Conservation (phyloP, 1,140 invertebrate genomes). For the Globodera ellingtonae region DNA sequence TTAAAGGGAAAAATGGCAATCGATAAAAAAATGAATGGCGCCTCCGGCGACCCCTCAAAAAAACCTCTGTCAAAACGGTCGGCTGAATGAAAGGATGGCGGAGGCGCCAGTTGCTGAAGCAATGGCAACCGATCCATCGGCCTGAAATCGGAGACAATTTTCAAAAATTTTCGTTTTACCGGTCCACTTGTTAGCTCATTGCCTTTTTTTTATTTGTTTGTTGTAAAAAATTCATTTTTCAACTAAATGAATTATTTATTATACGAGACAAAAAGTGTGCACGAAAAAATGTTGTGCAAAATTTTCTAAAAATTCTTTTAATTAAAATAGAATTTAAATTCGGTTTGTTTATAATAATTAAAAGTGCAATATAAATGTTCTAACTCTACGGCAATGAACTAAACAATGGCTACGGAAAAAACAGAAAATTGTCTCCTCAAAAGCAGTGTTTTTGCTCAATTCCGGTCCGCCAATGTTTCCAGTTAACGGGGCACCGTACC, state of each 20-base stretch:
- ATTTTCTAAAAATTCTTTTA: not conserved
- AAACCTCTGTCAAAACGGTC: slow-evolving; percentile 12
- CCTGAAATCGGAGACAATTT: slow-evolving; percentile 2
- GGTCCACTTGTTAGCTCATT: not conserved
- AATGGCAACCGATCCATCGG: slow-evolving; percentile 13
- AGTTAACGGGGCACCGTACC: no score
- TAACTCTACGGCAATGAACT: slow-evolving; percentile 11
- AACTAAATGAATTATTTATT: not conserved
- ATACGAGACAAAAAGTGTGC: not conserved
- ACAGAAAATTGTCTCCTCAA: not conserved
- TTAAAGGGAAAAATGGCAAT: no score
- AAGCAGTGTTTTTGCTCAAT: not conserved
- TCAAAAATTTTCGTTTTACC: not conserved
- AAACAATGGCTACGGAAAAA: slow-evolving; percentile 6
- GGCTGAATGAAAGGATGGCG: slow-evolving; percentile 27
- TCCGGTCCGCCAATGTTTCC: no score
- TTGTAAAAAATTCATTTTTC: not conserved
- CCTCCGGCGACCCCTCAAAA: not conserved
- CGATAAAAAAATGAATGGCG: no score
- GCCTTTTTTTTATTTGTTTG: not conserved
- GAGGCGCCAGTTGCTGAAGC: slow-evolving; percentile 11
- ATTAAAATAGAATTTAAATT: no score
- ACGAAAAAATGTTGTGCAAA: not conserved
- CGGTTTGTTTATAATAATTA: no score
- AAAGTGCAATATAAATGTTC: not conserved